Conservation (phyloP, 2,888 invertebrate genomes). For the Papilio gigon region DNA sequence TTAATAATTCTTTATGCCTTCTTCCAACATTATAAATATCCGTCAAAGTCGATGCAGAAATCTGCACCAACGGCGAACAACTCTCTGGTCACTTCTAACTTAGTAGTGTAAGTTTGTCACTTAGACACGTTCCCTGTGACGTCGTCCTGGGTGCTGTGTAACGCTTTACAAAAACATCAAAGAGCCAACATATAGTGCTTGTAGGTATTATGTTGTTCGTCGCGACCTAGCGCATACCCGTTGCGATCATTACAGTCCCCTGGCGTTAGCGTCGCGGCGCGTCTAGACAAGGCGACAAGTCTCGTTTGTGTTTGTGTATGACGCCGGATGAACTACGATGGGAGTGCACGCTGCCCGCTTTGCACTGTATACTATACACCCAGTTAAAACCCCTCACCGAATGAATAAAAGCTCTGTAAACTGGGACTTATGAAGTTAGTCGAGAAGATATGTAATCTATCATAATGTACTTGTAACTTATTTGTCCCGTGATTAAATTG, state of each 20-base stretch:
- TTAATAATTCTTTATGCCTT: slow-evolving; percentile 25
- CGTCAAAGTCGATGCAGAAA: not conserved
- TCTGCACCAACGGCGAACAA: not conserved
- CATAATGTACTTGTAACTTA: not conserved
- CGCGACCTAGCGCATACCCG: slow-evolving; percentile 20
- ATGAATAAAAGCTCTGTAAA: not conserved
- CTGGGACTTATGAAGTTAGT: not conserved
- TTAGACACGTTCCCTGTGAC: not conserved
- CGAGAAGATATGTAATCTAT: not conserved
- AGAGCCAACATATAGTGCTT: slow-evolving; percentile 6
- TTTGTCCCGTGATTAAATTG: not conserved
- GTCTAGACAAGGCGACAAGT: slow-evolving; percentile 38
- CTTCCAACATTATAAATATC: not conserved
- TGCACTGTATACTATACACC: slow-evolving; percentile 9
- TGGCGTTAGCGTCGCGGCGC: slow-evolving; percentile 9
- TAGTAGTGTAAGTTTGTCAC: not conserved
- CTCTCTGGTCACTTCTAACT: not conserved
- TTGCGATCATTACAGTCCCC: slow-evolving; percentile 41
- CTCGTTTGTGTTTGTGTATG: slow-evolving; percentile 32
- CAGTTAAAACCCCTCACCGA: not conserved
- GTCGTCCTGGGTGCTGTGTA: not conserved
- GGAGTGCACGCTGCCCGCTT: slow-evolving; percentile 26
- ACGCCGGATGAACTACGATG: slow-evolving; percentile 35
- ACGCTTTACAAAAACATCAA: slow-evolving; percentile 26
- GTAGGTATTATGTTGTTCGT: slow-evolving; percentile 14